phyloP scores from a whole-genome alignment of 2,888 invertebrate species.

The Drosophila bunnanda region DNA sequence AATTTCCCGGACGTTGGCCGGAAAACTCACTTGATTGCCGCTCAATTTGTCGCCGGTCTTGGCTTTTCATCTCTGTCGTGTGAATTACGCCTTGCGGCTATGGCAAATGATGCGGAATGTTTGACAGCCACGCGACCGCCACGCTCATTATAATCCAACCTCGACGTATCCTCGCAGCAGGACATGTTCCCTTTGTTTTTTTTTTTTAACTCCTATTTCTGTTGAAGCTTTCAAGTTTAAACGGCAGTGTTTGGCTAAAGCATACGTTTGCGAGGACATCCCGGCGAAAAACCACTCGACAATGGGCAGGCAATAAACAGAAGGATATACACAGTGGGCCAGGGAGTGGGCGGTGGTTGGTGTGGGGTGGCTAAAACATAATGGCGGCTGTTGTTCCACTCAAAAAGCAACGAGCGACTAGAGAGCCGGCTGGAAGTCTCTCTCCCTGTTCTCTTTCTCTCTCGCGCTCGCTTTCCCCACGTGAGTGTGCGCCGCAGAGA shows the following conservation, averaged over 20 bases:
- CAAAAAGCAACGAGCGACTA: slow-evolving; percentile 68
- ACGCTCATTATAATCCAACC: slow-evolving; percentile 68
- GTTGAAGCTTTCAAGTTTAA: slow-evolving; percentile 71
- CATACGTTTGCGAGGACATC: slow-evolving; percentile 62
- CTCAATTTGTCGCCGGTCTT: slow-evolving; percentile 71
- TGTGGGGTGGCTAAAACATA: slow-evolving; percentile 53
- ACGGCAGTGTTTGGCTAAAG: slow-evolving; percentile 72
- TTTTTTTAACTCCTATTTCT: slow-evolving; percentile 38
- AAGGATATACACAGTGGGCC: slow-evolving; percentile 14
- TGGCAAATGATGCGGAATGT: slow-evolving; percentile 81
- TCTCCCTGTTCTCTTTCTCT: slow-evolving; percentile 25
- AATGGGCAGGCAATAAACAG: slow-evolving; percentile 77
- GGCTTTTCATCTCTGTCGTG: slow-evolving; percentile 71
- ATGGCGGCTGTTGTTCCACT: slow-evolving; percentile 77
- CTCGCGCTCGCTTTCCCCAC: slow-evolving; percentile 31
- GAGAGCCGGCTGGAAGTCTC: slow-evolving; percentile 62
- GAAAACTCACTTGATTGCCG: slow-evolving; percentile 79
- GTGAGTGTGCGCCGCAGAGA: slow-evolving; percentile 54
- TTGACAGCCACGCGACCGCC: slow-evolving; percentile 75
- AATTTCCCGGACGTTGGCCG: neutral
- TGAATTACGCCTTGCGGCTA: slow-evolving; percentile 73
- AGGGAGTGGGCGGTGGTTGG: slow-evolving; percentile 14
- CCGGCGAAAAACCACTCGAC: slow-evolving; percentile 75
- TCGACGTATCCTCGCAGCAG: slow-evolving; percentile 62
- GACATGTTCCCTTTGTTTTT: slow-evolving; percentile 68